Evolutionary conservation across 2,113 vertebrate genomes (phyloP).

Genomic region (Gallinago media): DNA sequence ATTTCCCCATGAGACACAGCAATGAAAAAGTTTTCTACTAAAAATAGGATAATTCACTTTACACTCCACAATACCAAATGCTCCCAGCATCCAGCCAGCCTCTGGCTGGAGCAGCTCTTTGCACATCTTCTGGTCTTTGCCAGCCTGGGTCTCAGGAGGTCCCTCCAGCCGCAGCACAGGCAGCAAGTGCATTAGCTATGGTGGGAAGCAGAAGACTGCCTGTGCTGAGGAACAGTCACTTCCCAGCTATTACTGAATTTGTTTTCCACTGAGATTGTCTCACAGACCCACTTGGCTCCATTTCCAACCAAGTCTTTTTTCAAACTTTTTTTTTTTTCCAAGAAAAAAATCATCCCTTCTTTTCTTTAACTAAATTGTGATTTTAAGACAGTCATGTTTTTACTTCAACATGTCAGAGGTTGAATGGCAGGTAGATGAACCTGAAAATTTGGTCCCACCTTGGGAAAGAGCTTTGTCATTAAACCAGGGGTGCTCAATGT

Average conservation of each 20-base stretch:
- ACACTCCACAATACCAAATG: background rate
- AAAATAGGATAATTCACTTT: background rate
- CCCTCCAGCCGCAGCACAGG: background rate
- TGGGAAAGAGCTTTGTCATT: background rate
- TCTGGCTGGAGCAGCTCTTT: background rate
- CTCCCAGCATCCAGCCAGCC: background rate
- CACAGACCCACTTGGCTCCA: background rate
- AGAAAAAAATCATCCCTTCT: background rate
- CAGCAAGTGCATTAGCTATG: background rate
- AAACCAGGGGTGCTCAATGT: background rate
- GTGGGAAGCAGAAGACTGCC: background rate
- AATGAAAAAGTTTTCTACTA: background rate
- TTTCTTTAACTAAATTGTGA: background rate
- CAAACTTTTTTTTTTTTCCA: background rate
- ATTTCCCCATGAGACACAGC: background rate
- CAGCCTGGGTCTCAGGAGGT: fast-evolving
- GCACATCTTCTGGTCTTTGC: background rate
- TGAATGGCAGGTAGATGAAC: background rate
- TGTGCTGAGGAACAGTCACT: background rate
- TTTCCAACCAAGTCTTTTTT: background rate
- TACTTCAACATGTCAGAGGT: background rate
- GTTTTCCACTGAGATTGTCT: background rate
- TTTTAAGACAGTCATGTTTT: background rate
- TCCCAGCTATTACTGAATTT: background rate
- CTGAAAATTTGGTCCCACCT: fast-evolving